phyloP scores from a whole-genome alignment of 2,113 vertebrate species.

The Hippocampus guttulatus region DNA sequence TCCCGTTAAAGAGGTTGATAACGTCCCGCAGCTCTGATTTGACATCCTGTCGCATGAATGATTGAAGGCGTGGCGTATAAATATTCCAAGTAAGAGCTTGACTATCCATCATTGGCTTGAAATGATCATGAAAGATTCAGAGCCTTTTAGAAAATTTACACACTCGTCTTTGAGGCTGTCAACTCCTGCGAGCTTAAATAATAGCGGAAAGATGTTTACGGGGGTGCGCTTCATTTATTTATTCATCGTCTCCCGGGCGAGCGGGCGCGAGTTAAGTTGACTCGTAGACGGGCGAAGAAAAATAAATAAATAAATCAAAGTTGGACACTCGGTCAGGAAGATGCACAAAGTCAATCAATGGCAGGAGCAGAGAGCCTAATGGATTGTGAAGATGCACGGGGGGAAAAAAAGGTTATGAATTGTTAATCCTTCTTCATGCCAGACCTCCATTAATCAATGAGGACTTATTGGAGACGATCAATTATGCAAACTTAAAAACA shows the following conservation, averaged over 20 bases:
- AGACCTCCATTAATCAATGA: constrained; percentile 98
- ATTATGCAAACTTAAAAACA: constrained; percentile 99
- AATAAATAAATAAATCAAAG: constrained; percentile 80
- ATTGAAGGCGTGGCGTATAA: constrained; percentile 99
- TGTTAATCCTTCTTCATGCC: constrained; percentile 87
- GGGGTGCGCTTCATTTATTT: constrained; percentile 87
- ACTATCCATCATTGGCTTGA: constrained; percentile 95
- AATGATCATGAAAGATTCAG: constrained; percentile 99
- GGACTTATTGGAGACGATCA: constrained; percentile 96
- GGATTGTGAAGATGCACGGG: constrained; percentile 93
- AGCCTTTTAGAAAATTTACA: constrained; percentile 99
- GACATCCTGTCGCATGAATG: constrained; percentile 99
- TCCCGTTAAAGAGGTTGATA: constrained; percentile 85
- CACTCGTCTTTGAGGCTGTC: constrained; percentile 98
- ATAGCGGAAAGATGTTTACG: constrained; percentile 98
- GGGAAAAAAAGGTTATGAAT: constrained; percentile 82
- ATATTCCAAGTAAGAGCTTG: constrained; percentile 99
- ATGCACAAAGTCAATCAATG: constrained; percentile 97
- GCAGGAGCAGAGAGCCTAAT: constrained; percentile 92
- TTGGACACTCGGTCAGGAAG: constrained; percentile 75
- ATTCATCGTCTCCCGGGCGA: constrained; percentile 88
- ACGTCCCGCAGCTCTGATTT: constrained; percentile 93
- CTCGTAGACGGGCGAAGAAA: constrained; percentile 39
- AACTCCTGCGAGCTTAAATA: constrained; percentile 89
- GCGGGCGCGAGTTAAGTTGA: constrained; percentile 54